Conservation (phyloP, 2,888 invertebrate species). For the Euclidia mi region DNA sequence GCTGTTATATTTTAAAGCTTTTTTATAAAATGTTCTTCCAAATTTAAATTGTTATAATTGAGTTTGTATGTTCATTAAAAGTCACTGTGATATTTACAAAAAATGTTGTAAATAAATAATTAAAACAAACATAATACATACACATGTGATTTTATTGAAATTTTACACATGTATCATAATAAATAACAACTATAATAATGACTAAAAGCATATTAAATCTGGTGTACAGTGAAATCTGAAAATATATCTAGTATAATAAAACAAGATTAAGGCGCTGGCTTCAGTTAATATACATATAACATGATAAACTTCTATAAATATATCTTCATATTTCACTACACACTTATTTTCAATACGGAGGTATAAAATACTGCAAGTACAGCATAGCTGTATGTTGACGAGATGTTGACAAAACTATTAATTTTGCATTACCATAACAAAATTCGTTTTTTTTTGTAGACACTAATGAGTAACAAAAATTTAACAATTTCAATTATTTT, state of each 20-base stretch:
- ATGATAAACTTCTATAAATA: neutral
- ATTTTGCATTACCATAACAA: neutral
- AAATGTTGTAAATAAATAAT: constrained; percentile 28
- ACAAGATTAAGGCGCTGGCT: constrained; percentile 11
- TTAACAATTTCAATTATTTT: constrained; percentile 9
- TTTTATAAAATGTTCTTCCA: no score
- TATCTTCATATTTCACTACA: constrained; percentile 39
- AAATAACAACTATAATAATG: constrained; percentile 64
- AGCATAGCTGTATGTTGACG: constrained; percentile 32
- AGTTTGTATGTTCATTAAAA: neutral
- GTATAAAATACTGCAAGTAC: constrained; percentile 56
- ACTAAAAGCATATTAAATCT: constrained; percentile 57
- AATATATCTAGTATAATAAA: constrained; percentile 21
- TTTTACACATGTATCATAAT: constrained; percentile 52
- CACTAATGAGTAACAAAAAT: neutral
- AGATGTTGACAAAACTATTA: constrained; percentile 13
- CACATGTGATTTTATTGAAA: constrained; percentile 55
- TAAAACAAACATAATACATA: constrained; percentile 40
- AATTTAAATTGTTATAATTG: no score
- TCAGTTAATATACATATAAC: constrained; percentile 1
- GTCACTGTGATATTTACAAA: constrained; percentile 22
- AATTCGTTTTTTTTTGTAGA: neutral
- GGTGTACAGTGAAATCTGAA: constrained; percentile 53
- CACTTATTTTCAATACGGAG: constrained; percentile 42
- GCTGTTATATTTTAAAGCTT: no score